Percentiles rank a stretch among this genome's conserved stretches.
phyloP scores from a whole-genome alignment of 2,113 vertebrate genomes.

The Eidolon helvum region DNA sequence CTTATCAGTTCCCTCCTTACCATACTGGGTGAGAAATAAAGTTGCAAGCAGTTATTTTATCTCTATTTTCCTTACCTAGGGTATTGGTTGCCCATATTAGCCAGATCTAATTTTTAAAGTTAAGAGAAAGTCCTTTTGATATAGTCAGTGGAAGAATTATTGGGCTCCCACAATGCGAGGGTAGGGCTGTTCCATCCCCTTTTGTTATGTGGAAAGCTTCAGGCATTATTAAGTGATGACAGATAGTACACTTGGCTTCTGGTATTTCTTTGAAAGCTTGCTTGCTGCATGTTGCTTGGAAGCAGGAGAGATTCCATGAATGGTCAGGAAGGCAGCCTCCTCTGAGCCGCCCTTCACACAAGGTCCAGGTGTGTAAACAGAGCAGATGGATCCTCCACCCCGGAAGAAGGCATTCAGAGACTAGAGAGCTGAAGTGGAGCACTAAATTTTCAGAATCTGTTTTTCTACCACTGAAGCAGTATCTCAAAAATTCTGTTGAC shows the following conservation, averaged over 20 bases:
- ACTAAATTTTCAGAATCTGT: neutral
- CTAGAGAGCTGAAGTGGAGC: neutral
- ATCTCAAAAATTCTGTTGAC: neutral
- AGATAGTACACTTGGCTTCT: neutral
- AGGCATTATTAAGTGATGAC: neutral
- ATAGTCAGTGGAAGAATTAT: neutral
- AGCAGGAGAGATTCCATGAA: neutral
- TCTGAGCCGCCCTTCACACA: neutral
- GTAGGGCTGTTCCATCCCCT: neutral
- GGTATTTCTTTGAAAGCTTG: constrained; percentile 41
- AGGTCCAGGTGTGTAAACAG: constrained; percentile 50
- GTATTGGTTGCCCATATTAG: neutral
- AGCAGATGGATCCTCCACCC: neutral
- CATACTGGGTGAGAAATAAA: neutral
- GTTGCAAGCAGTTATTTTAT: neutral
- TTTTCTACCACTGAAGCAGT: neutral
- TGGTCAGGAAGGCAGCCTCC: neutral
- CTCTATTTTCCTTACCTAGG: neutral
- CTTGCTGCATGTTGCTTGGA: neutral
- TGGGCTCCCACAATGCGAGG: neutral
- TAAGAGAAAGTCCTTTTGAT: neutral
- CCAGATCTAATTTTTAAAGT: neutral
- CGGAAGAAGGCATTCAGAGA: neutral
- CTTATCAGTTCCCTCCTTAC: neutral
- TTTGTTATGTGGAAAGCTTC: neutral